Percentiles rank a stretch among this genome's conserved stretches.
These are phyloP conservation scores for Caenorhabditis panamensis DNA, from an alignment of 2,888 invertebrate genomes.

Conservation along the genomic window DNA sequence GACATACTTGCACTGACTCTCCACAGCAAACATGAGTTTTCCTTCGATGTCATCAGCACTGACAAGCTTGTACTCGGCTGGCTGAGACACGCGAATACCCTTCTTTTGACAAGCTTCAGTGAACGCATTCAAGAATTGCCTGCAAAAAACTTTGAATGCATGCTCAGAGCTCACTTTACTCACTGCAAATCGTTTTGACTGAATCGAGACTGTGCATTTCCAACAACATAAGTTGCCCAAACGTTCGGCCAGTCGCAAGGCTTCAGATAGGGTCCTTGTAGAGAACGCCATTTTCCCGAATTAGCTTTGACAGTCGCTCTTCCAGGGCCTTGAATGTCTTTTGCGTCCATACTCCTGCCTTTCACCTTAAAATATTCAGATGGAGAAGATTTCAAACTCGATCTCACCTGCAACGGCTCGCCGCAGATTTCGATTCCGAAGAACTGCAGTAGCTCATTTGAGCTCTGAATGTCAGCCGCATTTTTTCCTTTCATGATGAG, in stretches of 20 bases:
- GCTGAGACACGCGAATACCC: slow-evolving; percentile 11
- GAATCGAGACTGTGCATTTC: not conserved
- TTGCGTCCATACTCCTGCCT: slow-evolving; percentile 16
- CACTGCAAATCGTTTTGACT: not conserved
- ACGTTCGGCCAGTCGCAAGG: slow-evolving; percentile 4
- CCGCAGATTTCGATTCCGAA: slow-evolving; percentile 31
- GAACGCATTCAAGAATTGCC: not conserved
- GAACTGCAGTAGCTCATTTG: slow-evolving; percentile 3
- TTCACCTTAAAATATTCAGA: slow-evolving; percentile 9
- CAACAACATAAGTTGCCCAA: slow-evolving; percentile 36
- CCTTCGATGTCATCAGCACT: not conserved
- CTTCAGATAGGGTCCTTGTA: not conserved
- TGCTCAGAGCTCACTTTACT: not conserved
- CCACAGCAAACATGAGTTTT: not conserved
- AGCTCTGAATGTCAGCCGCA: not conserved
- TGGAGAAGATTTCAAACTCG: not conserved
- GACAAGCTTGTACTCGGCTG: slow-evolving; percentile 19
- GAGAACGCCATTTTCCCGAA: slow-evolving; percentile 37
- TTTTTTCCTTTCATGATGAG: slow-evolving; percentile 35
- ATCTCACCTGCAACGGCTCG: slow-evolving; percentile 19
- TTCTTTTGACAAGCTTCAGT: slow-evolving; percentile 9
- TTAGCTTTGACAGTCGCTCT: not conserved
- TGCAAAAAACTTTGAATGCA: not conserved
- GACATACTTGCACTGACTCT: slow-evolving; percentile 31
- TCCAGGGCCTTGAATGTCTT: slow-evolving; percentile 5